Percentiles rank a stretch among this genome's conserved stretches.
phyloP scores from a whole-genome alignment of 2,113 vertebrate species.

The Tetrax tetrax region DNA sequence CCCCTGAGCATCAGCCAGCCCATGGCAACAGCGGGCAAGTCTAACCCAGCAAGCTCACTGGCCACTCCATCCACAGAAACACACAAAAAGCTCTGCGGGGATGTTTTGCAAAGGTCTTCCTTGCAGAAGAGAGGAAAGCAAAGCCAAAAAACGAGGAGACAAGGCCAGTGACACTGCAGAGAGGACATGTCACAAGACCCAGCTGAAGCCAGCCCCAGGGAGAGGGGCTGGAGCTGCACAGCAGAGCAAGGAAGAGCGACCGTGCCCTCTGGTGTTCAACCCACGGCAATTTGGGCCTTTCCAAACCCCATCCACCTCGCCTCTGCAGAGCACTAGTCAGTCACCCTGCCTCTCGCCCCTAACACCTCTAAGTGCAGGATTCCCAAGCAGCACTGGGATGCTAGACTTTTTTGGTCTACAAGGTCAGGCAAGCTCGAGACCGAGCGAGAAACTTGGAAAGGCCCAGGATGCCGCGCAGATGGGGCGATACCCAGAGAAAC shows the following conservation, averaged over 20 bases:
- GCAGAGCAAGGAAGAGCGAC: background rate
- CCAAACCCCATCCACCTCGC: background rate
- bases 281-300: background rate
- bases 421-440: background rate
- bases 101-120: background rate
- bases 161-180: background rate
- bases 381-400: background rate
- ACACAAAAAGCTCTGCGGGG: background rate
- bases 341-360: background rate
- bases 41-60: background rate
- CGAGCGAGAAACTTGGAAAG: accelerated
- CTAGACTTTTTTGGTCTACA: background rate
- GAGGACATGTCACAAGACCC: background rate
- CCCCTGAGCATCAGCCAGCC: background rate
- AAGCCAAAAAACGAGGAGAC: background rate
- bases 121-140: background rate
- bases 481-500: background rate
- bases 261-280: slow-evolving; percentile 55
- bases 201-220: background rate
- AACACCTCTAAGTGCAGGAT: background rate
- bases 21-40: background rate
- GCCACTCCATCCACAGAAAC: background rate
- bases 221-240: background rate
- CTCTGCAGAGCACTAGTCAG: background rate
- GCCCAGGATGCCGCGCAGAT: background rate